A percentile compares a stretch with the other conserved stretches of the same genome.
phyloP scores from a whole-genome alignment of 2,888 invertebrate species.

The Elegia similella region DNA sequence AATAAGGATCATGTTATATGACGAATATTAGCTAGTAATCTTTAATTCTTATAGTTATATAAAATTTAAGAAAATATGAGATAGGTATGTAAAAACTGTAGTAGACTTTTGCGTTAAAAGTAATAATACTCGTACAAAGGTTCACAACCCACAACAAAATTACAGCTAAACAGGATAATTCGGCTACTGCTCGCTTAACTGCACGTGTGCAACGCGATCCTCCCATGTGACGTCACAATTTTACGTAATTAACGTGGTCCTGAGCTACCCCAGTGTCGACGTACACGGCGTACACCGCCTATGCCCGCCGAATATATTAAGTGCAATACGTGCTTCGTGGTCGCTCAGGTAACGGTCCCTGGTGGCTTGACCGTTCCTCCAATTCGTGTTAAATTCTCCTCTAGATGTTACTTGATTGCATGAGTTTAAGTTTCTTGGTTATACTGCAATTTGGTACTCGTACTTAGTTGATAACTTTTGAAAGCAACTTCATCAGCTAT shows the following conservation, averaged over 20 bases:
- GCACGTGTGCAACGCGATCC: conserved; percentile 45
- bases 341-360: conserved; percentile 36
- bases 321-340: conserved; percentile 55
- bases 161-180: conserved; percentile 43
- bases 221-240: conserved; percentile 65
- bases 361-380: background rate
- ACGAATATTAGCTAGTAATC: too few species aligned
- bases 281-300: conserved; percentile 46
- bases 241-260: conserved; percentile 65
- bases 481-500: too few species aligned
- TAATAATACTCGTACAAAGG: too few species aligned
- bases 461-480: too few species aligned
- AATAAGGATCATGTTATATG: too few species aligned
- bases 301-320: conserved; percentile 61
- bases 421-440: background rate
- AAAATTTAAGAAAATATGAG: too few species aligned
- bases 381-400: conserved; percentile 9
- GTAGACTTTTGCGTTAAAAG: too few species aligned
- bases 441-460: background rate
- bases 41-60: too few species aligned
- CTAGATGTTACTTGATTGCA: background rate
- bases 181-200: conserved; percentile 52
- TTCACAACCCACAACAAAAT: conserved; percentile 27
- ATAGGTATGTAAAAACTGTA: too few species aligned
- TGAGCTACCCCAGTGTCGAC: conserved; percentile 37